Evolutionary conservation across 1,140 invertebrate species (phyloP).

Genomic region (Armadillidium nasatum): DNA sequence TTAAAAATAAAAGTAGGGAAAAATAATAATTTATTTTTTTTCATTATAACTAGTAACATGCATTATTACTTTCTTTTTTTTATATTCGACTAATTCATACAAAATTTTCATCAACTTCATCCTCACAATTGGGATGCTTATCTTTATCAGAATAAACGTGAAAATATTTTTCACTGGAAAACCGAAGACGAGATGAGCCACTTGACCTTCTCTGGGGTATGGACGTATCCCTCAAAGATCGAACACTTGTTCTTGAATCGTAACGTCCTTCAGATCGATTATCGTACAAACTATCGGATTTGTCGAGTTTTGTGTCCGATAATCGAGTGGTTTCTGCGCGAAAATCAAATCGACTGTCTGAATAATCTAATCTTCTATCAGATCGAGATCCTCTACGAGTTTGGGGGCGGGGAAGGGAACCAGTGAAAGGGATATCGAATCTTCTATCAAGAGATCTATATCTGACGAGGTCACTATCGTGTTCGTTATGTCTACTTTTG

Average conservation of each 20-base stretch:
- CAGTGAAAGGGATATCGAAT: constrained; percentile 43
- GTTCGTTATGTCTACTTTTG: constrained; percentile 32
- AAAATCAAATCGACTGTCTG: not conserved
- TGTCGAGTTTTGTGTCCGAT: not conserved
- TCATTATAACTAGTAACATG: not conserved
- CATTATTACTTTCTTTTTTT: constrained; percentile 25
- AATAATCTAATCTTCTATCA: constrained; percentile 4
- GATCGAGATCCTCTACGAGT: constrained; percentile 23
- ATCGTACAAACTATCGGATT: not conserved
- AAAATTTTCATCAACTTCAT: constrained; percentile 44
- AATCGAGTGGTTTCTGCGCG: not conserved
- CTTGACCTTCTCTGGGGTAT: constrained; percentile 30
- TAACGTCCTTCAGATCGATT: not conserved
- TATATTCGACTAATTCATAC: constrained; percentile 39
- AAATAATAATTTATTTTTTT: too few relatives aligned
- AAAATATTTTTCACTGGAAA: constrained; percentile 40
- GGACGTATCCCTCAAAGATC: constrained; percentile 12
- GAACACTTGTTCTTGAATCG: not conserved
- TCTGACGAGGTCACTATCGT: constrained; percentile 32
- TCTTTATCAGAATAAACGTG: constrained; percentile 43
- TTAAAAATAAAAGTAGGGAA: too few relatives aligned
- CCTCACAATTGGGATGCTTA: constrained; percentile 34
- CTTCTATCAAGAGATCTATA: constrained; percentile 40
- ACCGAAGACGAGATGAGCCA: constrained; percentile 33
- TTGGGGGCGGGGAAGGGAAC: constrained; percentile 32